Base-by-base conservation (phyloP, 2,888 invertebrate species). In the Heliconius ismenius region DNA sequence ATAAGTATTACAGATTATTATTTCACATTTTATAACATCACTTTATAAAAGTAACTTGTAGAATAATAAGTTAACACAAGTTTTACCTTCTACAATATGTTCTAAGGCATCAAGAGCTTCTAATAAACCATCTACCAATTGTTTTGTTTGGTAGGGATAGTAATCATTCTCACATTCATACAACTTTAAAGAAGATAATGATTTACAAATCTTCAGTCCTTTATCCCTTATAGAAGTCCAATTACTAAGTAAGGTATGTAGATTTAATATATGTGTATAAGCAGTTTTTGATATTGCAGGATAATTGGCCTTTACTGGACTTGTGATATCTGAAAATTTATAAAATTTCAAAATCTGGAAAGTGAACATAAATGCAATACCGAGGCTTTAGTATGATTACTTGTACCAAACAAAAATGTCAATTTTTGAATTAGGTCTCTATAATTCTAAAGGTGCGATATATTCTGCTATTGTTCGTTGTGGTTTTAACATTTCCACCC, bases 231-330 rank as follows among this genome's bases (percentile, higher is more conserved):
- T 76, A 70, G 83, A 85, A 10, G 82, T 77, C 94, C 94, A 94
- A 76, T 92, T 88, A 67, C 78, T 83, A 64, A 94, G 67, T 18
- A 91, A 81, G 0, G 82, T 80, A 78, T 92, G 90, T 11, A 94
- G 82, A 43, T 86, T 89, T 0, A 89, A 88, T 39, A 92, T 81
- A 79, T 93, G 93, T 7, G 88, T 89, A 79, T 88, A 92, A 11
- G 92, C 89, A 0, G 91, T 92, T 84, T 90, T 92, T 1, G 91
- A 87, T 62, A 93, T 83, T 7, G 89, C 92, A 43, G 88, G 86
- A 28, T 84, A 84, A 74, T 84, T 84, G 73, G 91, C 89, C 84
- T 91, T 92, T 77, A 83, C 88, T 11, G 91, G 90, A 28, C 89
- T 86, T 54, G 84, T 81, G 73, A 90, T 81, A 83, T 92, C 93